Conservation (phyloP, 2,113 vertebrate genomes). For the Hyperoodon ampullatus region DNA sequence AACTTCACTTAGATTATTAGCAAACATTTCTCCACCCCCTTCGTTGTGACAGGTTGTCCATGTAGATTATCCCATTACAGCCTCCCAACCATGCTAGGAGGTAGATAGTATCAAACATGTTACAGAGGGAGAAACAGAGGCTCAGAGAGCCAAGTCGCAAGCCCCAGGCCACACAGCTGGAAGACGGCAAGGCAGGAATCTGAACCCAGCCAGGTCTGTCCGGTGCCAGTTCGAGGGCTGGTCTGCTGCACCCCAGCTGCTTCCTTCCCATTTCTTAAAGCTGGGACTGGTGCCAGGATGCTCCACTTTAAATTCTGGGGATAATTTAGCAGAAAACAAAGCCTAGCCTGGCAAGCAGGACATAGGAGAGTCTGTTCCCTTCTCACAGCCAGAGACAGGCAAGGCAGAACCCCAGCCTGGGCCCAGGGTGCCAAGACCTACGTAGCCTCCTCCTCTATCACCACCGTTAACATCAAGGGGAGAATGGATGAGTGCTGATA, state of each 20-base stretch:
- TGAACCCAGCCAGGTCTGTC: not conserved
- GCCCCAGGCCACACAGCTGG: not conserved
- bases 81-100: not conserved
- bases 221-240: not conserved
- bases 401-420: not conserved
- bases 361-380: not conserved
- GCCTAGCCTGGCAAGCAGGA: not conserved
- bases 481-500: not conserved
- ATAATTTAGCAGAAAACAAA: not conserved
- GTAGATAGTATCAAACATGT: not conserved
- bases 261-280: not conserved
- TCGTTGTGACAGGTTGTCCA: slow-evolving; percentile 23
- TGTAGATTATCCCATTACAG: slow-evolving; percentile 4
- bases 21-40: slow-evolving; percentile 49
- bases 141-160: not conserved
- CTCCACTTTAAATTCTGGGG: not conserved
- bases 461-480: not conserved
- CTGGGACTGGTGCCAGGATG: not conserved
- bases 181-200: not conserved
- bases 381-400: not conserved
- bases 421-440: not conserved
- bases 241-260: not conserved
- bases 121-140: not conserved
- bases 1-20: slow-evolving; percentile 61
- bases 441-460: accelerated